phyloP scores from a whole-genome alignment of 2,888 invertebrate genomes.

The Deilephila porcellus region DNA sequence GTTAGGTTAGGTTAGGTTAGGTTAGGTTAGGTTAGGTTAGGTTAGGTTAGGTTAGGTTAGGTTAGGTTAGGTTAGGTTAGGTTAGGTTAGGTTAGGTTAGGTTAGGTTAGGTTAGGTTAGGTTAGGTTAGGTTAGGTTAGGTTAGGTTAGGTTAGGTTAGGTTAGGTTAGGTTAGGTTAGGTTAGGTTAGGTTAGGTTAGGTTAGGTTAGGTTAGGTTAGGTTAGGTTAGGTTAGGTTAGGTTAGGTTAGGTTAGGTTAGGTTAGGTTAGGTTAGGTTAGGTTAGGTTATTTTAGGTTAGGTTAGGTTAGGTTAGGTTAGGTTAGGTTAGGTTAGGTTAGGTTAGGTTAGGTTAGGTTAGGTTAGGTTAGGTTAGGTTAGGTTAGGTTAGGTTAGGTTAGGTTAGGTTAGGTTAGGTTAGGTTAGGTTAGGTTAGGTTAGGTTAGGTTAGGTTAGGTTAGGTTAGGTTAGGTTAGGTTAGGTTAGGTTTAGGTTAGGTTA shows the following conservation, averaged over 20 bases:
- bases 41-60: slow-evolving; percentile 37
- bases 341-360: slow-evolving; percentile 21
- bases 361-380: slow-evolving; percentile 37
- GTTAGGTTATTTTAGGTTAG: slow-evolving; percentile 41
- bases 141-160: slow-evolving; percentile 34
- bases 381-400: slow-evolving; percentile 42
- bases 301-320: slow-evolving; percentile 42
- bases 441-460: slow-evolving; percentile 45
- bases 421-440: slow-evolving; percentile 44
- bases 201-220: slow-evolving; percentile 41
- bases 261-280: slow-evolving; percentile 42
- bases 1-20: too few relatives aligned
- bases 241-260: slow-evolving; percentile 40
- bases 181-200: slow-evolving; percentile 36
- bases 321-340: slow-evolving; percentile 40
- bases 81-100: slow-evolving; percentile 36
- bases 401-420: slow-evolving; percentile 41
- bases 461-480: slow-evolving; percentile 40
- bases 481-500: slow-evolving; percentile 45
- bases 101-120: slow-evolving; percentile 35
- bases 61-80: slow-evolving; percentile 34
- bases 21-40: slow-evolving; percentile 37
- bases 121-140: too few relatives aligned
- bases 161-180: slow-evolving; percentile 35
- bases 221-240: slow-evolving; percentile 39